Evolutionary conservation across 2,113 vertebrate genomes (phyloP).

Genomic region (Albula glossodonta): DNA sequence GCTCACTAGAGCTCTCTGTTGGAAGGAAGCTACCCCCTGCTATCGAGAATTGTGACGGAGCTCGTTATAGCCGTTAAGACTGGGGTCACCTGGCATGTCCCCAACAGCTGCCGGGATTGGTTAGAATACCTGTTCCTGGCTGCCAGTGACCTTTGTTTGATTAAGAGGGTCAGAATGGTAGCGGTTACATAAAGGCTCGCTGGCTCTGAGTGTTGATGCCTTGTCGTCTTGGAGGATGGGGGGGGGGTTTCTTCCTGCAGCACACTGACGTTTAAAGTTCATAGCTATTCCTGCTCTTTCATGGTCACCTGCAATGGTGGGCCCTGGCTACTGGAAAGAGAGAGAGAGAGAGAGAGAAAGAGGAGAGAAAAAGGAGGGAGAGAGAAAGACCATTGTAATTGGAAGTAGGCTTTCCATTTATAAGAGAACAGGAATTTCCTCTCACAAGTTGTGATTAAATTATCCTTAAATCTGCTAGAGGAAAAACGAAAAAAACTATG

Average conservation of each 20-base stretch:
- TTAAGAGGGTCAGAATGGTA: not conserved
- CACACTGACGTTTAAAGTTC: not conserved
- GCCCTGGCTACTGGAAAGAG: not conserved
- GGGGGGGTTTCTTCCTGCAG: no score
- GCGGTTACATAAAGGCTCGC: not conserved
- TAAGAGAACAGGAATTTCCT: not conserved
- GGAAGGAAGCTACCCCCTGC: not conserved
- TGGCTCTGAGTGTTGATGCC: not conserved
- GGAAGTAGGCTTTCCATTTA: not conserved
- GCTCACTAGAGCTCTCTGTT: not conserved
- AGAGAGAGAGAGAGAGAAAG: conserved; percentile 17
- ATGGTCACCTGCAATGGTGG: not conserved
- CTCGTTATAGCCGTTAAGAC: not conserved
- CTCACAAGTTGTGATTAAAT: conserved; percentile 49
- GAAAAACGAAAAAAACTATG: not conserved
- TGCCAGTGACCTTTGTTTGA: not conserved
- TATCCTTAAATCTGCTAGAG: conserved; percentile 45
- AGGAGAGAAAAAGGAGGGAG: not conserved
- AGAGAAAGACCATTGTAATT: not conserved
- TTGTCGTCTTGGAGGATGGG: not conserved
- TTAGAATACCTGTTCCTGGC: not conserved
- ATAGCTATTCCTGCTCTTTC: not conserved
- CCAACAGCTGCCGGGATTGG: not conserved
- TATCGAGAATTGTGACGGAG: not conserved
- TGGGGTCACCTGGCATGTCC: no score